Base-by-base conservation (phyloP, 2,797 vertebrate genomes). In the Halcyon badia region DNA sequence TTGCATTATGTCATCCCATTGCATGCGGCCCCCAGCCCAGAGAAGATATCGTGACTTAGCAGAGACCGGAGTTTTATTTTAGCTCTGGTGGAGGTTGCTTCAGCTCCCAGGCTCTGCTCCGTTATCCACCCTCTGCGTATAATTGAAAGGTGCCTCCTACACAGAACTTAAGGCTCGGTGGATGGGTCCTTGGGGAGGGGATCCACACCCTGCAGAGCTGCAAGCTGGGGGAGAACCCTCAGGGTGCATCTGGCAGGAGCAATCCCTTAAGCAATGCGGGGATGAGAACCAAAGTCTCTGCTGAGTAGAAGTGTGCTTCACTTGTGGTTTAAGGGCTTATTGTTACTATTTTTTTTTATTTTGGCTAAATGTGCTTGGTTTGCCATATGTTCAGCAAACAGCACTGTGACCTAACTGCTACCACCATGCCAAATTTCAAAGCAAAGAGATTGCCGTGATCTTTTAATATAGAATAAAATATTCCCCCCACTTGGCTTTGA, bases 381-480 rank as follows among this genome's bases (percentile, higher is more conserved):
- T 94, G 86, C 95, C 95, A 92, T 96, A 94, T 96, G 94, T 73
- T 96, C 90, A 90, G 56, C 86, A 93, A 95, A 73, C 9, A 89
- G 66, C 66, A 77, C 35, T 58, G 57, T 96, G 94, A 96, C 96
- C 95, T 91, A 90, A 92, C 2, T 26, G 58, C 58, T 93, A 62
- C 62, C 60, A 66, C 70, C 77, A 64, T 3, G 90, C 92, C 90
- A 96, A 62, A 90, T 92, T 76, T 82, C 90, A 95, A 91, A 94
- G 83, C 42, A 76, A 91, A 87, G 73, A 73, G n/a, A 82, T 39
- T 48, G n/a, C 88, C 61, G 22, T 22, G 8, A 93, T 92, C 72
- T 89, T 84, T 84, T 84, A 89, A 82, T 72, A 69, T 1, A 57
- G 73, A 82, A 82, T 62, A 58, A 96, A 93, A 79, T 68, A 80